These are phyloP conservation scores for Leptopilina drosophilae DNA, from an alignment of 2,888 invertebrate species.

Conservation along the genomic window DNA sequence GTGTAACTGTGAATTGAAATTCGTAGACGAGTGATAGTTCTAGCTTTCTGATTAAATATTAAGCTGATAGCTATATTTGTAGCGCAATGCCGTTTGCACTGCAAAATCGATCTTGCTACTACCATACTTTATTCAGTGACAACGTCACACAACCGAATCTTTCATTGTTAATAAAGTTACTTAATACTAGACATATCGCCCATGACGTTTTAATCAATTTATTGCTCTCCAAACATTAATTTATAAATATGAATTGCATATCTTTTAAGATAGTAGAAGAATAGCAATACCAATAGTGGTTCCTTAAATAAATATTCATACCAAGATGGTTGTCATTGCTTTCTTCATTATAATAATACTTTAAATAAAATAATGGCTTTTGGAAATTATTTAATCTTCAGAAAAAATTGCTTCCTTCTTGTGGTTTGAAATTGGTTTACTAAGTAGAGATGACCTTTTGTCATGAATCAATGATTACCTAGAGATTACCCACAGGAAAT, in stretches of 20 bases:
- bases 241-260: neutral
- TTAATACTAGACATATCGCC: neutral
- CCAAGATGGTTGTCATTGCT: no score
- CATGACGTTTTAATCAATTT: neutral
- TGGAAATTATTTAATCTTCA: no score
- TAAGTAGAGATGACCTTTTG: neutral
- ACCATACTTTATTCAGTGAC: constrained; percentile 3
- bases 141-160: neutral
- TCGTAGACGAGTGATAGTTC: constrained; percentile 8
- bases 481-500: constrained; percentile 9
- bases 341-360: no score
- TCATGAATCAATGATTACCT: neutral
- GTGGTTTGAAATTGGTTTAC: no score
- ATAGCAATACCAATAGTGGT: neutral
- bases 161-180: constrained; percentile 10
- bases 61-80: constrained; percentile 20
- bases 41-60: constrained; percentile 10
- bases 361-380: no score
- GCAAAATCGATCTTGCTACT: constrained; percentile 16
- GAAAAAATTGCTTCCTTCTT: no score
- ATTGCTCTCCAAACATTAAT: neutral
- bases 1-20: constrained; percentile 32
- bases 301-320: no score
- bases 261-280: neutral
- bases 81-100: neutral